phyloP scores from a whole-genome alignment of 30 jellyfish, hydroid and myxozoan species.

The Aurelia sp. region DNA sequence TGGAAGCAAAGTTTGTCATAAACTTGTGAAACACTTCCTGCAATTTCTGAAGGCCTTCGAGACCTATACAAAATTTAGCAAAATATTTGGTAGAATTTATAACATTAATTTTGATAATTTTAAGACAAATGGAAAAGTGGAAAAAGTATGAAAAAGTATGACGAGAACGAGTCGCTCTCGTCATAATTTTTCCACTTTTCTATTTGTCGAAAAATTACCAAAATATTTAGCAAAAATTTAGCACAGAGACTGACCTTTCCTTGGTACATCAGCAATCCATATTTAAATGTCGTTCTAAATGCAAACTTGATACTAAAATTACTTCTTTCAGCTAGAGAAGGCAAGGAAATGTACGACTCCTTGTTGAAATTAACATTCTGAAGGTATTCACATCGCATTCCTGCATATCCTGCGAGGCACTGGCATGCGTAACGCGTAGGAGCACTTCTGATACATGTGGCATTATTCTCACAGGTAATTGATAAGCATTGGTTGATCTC shows the following conservation, averaged over 20 bases:
- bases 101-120: too few relatives aligned
- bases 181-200: too few relatives aligned
- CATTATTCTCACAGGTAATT: conserved; percentile 56
- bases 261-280: conserved; percentile 53
- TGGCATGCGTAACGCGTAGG: conserved; percentile 42
- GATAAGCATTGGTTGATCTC: conserved; percentile 58
- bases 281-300: conserved; percentile 20
- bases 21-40: too few relatives aligned
- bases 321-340: conserved; percentile 11
- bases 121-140: too few relatives aligned
- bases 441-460: conserved; percentile 47
- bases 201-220: too few relatives aligned
- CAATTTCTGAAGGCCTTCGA: too few relatives aligned
- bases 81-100: too few relatives aligned
- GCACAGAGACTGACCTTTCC: conserved; percentile 49
- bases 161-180: too few relatives aligned
- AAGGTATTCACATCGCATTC: conserved; percentile 44
- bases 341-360: conserved; percentile 39
- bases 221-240: too few relatives aligned
- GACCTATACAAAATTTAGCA: too few relatives aligned
- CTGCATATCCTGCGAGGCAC: conserved; percentile 52
- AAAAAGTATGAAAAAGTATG: too few relatives aligned
- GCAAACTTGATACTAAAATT: conserved; percentile 37
- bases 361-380: conserved; percentile 53
- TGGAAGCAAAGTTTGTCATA: too few relatives aligned